Evolutionary conservation across 2,797 vertebrate species (phyloP), one percentile per base, ranked within the genome.

Genomic region (Microtus obscurus): DNA sequence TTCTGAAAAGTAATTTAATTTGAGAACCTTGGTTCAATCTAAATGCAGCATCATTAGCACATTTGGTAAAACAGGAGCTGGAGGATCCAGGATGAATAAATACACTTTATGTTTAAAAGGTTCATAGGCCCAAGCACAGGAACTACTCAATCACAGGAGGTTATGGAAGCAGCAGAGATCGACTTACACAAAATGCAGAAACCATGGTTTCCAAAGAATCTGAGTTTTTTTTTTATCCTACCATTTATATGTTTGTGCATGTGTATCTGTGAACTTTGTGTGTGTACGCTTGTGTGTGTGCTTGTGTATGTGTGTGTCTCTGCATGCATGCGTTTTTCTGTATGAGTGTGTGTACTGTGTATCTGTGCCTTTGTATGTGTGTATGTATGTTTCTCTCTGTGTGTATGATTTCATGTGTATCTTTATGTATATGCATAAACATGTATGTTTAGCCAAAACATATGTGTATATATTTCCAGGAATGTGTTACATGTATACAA

Each of bases 231-330:
- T 65, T 89, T 89, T 74, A 56, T 61, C 23, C 9, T 14, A 91
- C 31, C 3, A 2, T 71, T 92, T 63, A 40, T 76, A 76, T 5
- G 71, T 25, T 21, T 45, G 37, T n/a, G 31, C 27, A 7, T 45
- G 37, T n/a, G 31, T 51, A 7, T 48, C 31, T 69, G 43, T n/a
- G 17, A 34, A 27, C 4, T 29, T 51, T 61, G n/a, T 61, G 34
- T 82, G 3, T 83, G 9, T 31, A 7, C 48, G 17, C 45, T 29
- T 31, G 13, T 53, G 13, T 31, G 8, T 56, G 2, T 48, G 12
- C 1, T 77, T 17, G 1, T 43, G 17, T 2, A 2, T 6, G 11
- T 23, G 6, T 45, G 7, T n/a, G 10, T 53, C 6, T 85, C 1
- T 69, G 4, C 48, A 51, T 37, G 23, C 4, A 5, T 40, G 37